A percentile compares a stretch with the other conserved stretches of the same genome.
These are phyloP conservation scores for Emydoidea blandingii DNA, from an alignment of 2,797 vertebrate species.

Conservation along the genomic window DNA sequence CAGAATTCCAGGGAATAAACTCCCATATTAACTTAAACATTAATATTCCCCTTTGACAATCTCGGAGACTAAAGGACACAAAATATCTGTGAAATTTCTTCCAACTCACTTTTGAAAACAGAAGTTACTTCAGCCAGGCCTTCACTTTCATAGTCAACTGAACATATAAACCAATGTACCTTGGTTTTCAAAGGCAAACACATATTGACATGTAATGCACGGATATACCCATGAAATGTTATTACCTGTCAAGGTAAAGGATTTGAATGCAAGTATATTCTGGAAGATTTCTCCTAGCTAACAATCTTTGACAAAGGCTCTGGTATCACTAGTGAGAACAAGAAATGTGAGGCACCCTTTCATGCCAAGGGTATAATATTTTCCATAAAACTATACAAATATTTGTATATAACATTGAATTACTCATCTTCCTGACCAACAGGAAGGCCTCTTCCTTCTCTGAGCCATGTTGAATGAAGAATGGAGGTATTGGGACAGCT, in stretches of 20 bases:
- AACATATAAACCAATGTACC: not conserved
- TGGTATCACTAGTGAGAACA: not conserved
- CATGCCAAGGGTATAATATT: not conserved
- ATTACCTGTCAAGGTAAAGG: not conserved
- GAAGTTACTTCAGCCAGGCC: not conserved
- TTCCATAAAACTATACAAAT: not conserved
- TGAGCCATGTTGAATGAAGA: not conserved
- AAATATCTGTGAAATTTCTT: not conserved
- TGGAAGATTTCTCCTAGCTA: not conserved
- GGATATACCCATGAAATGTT: not conserved
- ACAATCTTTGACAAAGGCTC: not conserved
- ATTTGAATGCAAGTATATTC: not conserved
- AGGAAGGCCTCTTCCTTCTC: conserved; percentile 12
- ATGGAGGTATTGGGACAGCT: not conserved
- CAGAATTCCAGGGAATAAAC: not conserved
- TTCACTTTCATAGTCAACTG: not conserved
- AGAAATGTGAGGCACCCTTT: conserved; percentile 10
- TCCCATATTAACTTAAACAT: not conserved
- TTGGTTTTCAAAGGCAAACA: not conserved
- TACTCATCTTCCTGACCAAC: conserved; percentile 21
- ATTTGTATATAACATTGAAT: not conserved
- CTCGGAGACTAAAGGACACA: not conserved
- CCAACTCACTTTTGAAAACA: not conserved
- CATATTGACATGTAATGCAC: rapidly evolving
- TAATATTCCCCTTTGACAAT: too few relatives aligned